Conservation (phyloP, 2,797 vertebrate species). For the Diplodus puntazzo region DNA sequence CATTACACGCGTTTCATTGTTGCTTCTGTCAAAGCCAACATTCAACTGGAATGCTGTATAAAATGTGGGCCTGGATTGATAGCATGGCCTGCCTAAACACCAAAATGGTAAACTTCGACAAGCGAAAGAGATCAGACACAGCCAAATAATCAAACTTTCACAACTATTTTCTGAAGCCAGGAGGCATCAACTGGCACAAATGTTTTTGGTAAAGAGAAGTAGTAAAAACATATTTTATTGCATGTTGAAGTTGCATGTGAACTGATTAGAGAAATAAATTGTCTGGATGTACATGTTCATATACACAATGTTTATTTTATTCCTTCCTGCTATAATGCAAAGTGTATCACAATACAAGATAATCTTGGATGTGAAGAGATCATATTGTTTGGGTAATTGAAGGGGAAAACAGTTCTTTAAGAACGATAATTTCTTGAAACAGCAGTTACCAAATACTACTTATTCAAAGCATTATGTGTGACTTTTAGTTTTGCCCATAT, state of each 20-base stretch:
- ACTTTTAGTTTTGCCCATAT: neutral
- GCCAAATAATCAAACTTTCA: too few relatives aligned
- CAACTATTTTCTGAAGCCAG: too few relatives aligned
- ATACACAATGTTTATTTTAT: constrained; percentile 12
- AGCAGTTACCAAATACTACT: neutral
- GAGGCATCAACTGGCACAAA: too few relatives aligned
- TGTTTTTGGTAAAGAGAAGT: too few relatives aligned
- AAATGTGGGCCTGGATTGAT: too few relatives aligned
- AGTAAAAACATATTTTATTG: neutral
- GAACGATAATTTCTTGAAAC: neutral
- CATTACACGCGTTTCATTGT: too few relatives aligned
- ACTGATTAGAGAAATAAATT: constrained; percentile 26
- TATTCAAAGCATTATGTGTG: neutral
- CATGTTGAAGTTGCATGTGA: too few relatives aligned
- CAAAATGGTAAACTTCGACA: too few relatives aligned
- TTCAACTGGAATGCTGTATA: too few relatives aligned
- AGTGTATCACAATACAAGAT: neutral
- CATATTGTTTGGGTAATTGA: neutral
- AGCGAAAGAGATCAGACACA: too few relatives aligned
- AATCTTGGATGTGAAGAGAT: neutral
- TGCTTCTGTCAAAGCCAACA: too few relatives aligned
- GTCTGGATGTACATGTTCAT: constrained; percentile 2
- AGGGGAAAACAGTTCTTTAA: neutral
- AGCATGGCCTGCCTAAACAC: too few relatives aligned
- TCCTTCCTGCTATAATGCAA: neutral